These are phyloP conservation scores for Pollenia angustigena DNA, from an alignment of 2,888 invertebrate genomes.

Conservation along the genomic window DNA sequence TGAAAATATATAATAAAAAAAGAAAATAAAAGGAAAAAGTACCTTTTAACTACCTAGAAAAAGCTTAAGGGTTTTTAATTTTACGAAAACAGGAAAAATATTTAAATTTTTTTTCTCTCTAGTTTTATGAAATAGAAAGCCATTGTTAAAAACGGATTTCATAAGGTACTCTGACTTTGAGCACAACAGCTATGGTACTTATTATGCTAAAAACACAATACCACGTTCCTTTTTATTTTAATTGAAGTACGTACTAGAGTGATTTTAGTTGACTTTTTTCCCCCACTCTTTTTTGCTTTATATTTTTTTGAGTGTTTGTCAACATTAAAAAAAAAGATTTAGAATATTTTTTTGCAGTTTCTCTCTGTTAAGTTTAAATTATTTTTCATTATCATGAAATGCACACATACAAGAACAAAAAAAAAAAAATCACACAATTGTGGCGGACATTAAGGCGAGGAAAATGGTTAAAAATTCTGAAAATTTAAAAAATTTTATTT, in stretches of 20 bases:
- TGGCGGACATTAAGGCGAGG: no score
- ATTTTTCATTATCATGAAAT: no score
- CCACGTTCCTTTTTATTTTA: neutral
- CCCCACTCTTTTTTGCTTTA: no score
- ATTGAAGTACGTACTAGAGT: neutral
- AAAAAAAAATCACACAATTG: no score
- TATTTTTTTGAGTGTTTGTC: no score
- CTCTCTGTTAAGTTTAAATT: no score
- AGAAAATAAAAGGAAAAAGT: constrained; percentile 10
- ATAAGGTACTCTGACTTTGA: constrained; percentile 26
- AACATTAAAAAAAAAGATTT: no score
- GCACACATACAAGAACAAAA: no score
- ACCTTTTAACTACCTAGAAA: constrained; percentile 33
- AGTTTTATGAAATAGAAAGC: neutral
- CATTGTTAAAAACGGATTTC: constrained; percentile 31
- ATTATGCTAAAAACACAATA: neutral
- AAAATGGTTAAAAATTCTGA: no score
- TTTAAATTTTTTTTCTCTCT: neutral
- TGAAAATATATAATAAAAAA: neutral
- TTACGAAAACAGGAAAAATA: constrained; percentile 1
- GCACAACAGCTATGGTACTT: neutral
- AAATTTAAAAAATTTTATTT: no score
- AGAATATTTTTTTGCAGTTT: no score
- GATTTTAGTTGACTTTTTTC: neutral
- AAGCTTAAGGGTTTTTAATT: constrained; percentile 9